These are phyloP conservation scores for Oncopodura yosiiana DNA, from an alignment of 1,140 invertebrate genomes.

Conservation along the genomic window DNA sequence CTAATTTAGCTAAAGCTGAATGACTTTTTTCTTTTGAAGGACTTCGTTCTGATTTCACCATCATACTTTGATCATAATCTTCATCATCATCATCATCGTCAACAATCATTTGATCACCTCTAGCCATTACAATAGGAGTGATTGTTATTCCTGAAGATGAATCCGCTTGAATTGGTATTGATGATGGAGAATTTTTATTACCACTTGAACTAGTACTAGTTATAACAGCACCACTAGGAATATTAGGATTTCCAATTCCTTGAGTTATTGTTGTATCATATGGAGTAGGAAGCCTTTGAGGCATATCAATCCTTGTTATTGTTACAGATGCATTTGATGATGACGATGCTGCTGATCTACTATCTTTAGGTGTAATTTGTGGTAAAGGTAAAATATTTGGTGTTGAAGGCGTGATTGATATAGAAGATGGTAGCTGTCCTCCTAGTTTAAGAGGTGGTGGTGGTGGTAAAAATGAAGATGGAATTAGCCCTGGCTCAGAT, in stretches of 20 bases:
- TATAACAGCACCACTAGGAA: neutral
- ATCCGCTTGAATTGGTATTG: constrained; percentile 9
- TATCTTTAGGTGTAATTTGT: constrained; percentile 14
- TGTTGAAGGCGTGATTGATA: constrained; percentile 29
- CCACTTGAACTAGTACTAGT: neutral
- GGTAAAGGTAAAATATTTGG: constrained; percentile 7
- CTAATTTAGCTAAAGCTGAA: neutral
- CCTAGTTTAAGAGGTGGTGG: neutral
- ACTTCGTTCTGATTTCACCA: neutral
- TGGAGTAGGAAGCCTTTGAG: constrained; percentile 23
- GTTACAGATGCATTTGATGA: constrained; percentile 30
- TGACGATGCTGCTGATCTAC: neutral
- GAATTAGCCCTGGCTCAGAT: constrained; percentile 30
- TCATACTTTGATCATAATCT: neutral
- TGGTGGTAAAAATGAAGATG: constrained; percentile 5
- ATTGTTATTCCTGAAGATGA: constrained; percentile 34
- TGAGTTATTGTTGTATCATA: constrained; percentile 21
- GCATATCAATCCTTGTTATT: constrained; percentile 34
- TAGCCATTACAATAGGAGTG: constrained; percentile 31
- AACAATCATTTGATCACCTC: neutral
- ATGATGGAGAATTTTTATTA: constrained; percentile 4
- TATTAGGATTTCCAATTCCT: constrained; percentile 21
- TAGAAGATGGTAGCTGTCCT: constrained; percentile 22
- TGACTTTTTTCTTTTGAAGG: constrained; percentile 6
- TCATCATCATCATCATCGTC: constrained; percentile 1